Evolutionary conservation across 2,888 invertebrate species (phyloP).

Genomic region (Synanthedon formicaeformis): DNA sequence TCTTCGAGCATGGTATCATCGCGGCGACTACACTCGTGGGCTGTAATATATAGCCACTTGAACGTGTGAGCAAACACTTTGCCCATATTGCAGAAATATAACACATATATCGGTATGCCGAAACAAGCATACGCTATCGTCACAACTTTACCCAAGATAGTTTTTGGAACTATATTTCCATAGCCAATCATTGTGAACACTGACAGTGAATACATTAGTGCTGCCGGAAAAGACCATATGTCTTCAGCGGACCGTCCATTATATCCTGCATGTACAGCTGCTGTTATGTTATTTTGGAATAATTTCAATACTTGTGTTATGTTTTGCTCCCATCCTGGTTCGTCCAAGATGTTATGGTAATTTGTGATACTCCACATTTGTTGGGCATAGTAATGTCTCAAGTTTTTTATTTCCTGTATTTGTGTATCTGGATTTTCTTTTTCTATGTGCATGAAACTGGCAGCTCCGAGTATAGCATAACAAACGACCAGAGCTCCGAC

Average conservation of each 20-base stretch:
- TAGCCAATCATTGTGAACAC: conserved; percentile 94
- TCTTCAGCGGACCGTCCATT: conserved; percentile 77
- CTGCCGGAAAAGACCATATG: conserved; percentile 89
- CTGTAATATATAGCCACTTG: conserved; percentile 81
- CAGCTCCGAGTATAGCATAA: conserved; percentile 87
- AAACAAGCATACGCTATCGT: conserved; percentile 89
- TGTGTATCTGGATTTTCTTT: conserved; percentile 68
- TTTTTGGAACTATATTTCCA: conserved; percentile 86
- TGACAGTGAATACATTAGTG: conserved; percentile 88
- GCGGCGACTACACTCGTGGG: conserved; percentile 77
- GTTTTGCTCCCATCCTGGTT: conserved; percentile 71
- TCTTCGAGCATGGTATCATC: conserved; percentile 58
- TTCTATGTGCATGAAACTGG: conserved; percentile 84
- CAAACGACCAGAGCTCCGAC: conserved; percentile 89
- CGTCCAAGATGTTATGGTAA: conserved; percentile 77
- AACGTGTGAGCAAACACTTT: conserved; percentile 86
- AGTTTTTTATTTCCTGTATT: conserved; percentile 54
- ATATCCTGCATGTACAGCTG: conserved; percentile 77
- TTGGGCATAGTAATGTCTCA: conserved; percentile 71
- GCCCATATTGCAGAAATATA: conserved; percentile 92
- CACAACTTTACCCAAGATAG: conserved; percentile 84
- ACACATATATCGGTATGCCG: conserved; percentile 87
- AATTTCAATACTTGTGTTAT: conserved; percentile 72
- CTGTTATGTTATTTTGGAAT: conserved; percentile 78
- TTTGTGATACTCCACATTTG: conserved; percentile 78